These are phyloP conservation scores for Corticium candelabrum DNA, from an alignment of 37 sponge, comb jelly and placozoan genomes.

Conservation along the genomic window DNA sequence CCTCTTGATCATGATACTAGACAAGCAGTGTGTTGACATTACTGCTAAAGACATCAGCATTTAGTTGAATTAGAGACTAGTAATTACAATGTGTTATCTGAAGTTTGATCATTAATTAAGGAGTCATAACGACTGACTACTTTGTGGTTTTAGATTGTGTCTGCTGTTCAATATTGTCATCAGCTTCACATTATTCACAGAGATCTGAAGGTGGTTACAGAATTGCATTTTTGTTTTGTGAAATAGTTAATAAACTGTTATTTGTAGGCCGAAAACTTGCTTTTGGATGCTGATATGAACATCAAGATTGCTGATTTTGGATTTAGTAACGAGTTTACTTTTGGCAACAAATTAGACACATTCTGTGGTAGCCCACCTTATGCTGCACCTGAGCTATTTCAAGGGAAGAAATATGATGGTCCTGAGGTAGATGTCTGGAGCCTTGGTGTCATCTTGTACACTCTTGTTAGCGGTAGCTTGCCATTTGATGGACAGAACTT, in stretches of 20 bases:
- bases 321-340: conserved; percentile 98
- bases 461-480: conserved; percentile 91
- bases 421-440: conserved; percentile 99
- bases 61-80: too few species aligned
- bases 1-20: too few species aligned
- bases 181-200: conserved; percentile 97
- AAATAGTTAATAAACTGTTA: too few species aligned
- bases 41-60: too few species aligned
- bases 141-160: conserved; percentile 77
- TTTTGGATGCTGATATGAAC: conserved; percentile 91
- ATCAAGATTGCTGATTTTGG: conserved; percentile 99
- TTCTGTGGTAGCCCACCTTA: conserved; percentile 99
- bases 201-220: conserved; percentile 88
- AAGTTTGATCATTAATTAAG: too few species aligned
- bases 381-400: conserved; percentile 98
- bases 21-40: too few species aligned
- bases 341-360: conserved; percentile 96
- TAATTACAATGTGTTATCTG: too few species aligned
- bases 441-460: conserved; percentile 97
- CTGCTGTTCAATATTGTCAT: conserved; percentile 99
- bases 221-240: too few species aligned
- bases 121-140: too few species aligned
- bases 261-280: conserved; percentile 88
- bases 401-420: conserved; percentile 99
- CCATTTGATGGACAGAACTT: conserved; percentile 99